Percentiles rank a stretch among this genome's conserved stretches.
Conservation (phyloP, 2,797 vertebrate genomes). For the Nannoperca australis region DNA sequence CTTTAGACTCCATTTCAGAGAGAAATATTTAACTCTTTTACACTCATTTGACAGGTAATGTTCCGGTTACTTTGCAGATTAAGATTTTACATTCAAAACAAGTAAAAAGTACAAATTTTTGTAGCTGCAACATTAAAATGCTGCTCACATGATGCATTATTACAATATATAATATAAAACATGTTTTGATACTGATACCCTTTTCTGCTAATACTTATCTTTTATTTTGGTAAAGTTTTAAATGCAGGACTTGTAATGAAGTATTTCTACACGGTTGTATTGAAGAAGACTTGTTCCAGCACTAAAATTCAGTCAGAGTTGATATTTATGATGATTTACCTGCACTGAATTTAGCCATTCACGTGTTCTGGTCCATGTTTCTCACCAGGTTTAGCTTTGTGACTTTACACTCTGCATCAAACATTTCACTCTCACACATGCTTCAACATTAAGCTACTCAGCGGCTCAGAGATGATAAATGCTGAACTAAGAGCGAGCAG, state of each 20-base stretch:
- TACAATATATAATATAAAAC: no score
- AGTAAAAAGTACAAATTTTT: not conserved
- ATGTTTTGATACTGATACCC: not conserved
- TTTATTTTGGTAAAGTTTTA: not conserved
- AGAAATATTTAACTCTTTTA: not conserved
- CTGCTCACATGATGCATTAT: not conserved
- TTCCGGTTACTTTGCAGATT: not conserved
- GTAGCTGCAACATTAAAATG: not conserved
- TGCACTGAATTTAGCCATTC: not conserved
- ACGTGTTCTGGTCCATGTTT: not conserved
- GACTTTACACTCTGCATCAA: not conserved
- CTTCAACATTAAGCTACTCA: conserved; percentile 22
- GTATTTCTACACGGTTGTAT: not conserved
- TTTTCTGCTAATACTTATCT: not conserved
- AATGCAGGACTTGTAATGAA: not conserved
- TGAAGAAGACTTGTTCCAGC: not conserved
- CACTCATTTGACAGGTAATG: not conserved
- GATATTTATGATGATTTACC: not conserved
- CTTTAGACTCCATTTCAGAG: not conserved
- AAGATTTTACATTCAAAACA: not conserved
- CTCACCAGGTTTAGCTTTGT: not conserved
- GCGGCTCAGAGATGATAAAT: conserved; percentile 10
- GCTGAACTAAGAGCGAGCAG: conserved; percentile 52
- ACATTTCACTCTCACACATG: not conserved
- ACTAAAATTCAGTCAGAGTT: not conserved